phyloP scores from a whole-genome alignment of 1,140 invertebrate species.

The Drosophila kurseongensis region DNA sequence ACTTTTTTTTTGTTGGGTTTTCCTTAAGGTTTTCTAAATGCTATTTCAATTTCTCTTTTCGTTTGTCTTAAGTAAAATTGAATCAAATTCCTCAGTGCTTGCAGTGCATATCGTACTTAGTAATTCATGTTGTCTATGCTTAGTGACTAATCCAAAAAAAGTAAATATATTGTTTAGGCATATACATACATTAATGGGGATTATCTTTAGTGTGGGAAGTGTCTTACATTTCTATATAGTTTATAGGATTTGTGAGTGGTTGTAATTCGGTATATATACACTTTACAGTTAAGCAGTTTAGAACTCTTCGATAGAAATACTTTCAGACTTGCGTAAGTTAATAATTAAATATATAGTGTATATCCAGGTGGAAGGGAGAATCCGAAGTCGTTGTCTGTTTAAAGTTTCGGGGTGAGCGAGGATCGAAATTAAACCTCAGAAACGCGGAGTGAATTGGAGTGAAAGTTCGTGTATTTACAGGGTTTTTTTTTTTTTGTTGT shows the following conservation, averaged over 20 bases:
- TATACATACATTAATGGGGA: slow-evolving; percentile 13
- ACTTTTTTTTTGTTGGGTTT: slow-evolving; percentile 25
- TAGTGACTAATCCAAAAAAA: slow-evolving; percentile 57
- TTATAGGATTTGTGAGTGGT: slow-evolving; percentile 13
- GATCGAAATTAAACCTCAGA: not conserved
- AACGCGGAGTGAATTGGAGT: not conserved
- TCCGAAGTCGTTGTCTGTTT: slow-evolving; percentile 23
- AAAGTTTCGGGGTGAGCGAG: not conserved
- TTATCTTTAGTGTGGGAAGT: slow-evolving; percentile 12
- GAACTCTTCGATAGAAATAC: slow-evolving; percentile 80
- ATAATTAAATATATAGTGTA: slow-evolving; percentile 25
- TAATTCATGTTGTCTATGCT: slow-evolving; percentile 54
- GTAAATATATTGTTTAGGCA: slow-evolving; percentile 28
- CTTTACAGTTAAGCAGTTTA: slow-evolving; percentile 74
- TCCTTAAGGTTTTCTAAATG: slow-evolving; percentile 27
- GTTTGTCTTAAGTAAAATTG: slow-evolving; percentile 83
- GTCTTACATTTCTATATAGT: slow-evolving; percentile 34
- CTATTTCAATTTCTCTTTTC: slow-evolving; percentile 76
- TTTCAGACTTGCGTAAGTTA: slow-evolving; percentile 75
- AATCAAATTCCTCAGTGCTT: slow-evolving; percentile 85
- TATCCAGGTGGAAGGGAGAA: slow-evolving; percentile 10
- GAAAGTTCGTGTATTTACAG: slow-evolving; percentile 25
- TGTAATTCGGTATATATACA: slow-evolving; percentile 34
- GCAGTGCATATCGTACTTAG: slow-evolving; percentile 82
- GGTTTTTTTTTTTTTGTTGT: not conserved